Evolutionary conservation across 2,113 vertebrate genomes (phyloP).

Genomic region (Perognathus longimembris): DNA sequence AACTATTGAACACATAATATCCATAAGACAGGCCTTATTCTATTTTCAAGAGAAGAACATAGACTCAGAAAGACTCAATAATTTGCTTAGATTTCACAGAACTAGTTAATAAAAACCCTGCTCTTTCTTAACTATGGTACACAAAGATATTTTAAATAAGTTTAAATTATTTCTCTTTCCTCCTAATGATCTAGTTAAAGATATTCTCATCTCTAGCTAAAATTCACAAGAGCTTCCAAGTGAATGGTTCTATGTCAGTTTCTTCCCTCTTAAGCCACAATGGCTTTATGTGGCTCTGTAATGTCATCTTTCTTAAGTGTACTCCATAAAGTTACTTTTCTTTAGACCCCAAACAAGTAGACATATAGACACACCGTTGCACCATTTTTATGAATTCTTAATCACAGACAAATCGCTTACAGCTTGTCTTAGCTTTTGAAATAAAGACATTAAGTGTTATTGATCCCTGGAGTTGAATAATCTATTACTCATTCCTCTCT

Average conservation of each 20-base stretch:
- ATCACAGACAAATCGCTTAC: slow-evolving; percentile 47
- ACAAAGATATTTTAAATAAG: not conserved
- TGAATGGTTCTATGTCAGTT: not conserved
- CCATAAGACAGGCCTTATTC: not conserved
- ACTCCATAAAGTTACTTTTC: not conserved
- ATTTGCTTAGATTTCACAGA: not conserved
- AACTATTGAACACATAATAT: not conserved
- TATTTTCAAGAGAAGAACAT: not conserved
- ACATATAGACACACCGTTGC: not conserved
- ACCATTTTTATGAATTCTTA: slow-evolving; percentile 32
- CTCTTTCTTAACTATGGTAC: not conserved
- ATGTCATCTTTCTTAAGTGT: not conserved
- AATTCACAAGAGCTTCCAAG: not conserved
- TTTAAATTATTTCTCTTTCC: not conserved
- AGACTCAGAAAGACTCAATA: not conserved
- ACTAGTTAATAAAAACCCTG: not conserved
- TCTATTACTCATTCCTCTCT: slow-evolving; percentile 61
- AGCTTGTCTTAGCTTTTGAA: slow-evolving; percentile 50
- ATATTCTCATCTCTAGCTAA: not conserved
- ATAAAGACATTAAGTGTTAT: slow-evolving; percentile 61
- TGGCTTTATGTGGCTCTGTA: too few species aligned
- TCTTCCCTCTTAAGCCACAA: not conserved
- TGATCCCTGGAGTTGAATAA: slow-evolving; percentile 57
- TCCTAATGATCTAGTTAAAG: not conserved
- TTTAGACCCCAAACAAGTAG: not conserved